Percentiles rank a stretch among this genome's conserved stretches.
Evolutionary conservation across 2,797 vertebrate species (phyloP).

Genomic region (Enoplosus armatus): DNA sequence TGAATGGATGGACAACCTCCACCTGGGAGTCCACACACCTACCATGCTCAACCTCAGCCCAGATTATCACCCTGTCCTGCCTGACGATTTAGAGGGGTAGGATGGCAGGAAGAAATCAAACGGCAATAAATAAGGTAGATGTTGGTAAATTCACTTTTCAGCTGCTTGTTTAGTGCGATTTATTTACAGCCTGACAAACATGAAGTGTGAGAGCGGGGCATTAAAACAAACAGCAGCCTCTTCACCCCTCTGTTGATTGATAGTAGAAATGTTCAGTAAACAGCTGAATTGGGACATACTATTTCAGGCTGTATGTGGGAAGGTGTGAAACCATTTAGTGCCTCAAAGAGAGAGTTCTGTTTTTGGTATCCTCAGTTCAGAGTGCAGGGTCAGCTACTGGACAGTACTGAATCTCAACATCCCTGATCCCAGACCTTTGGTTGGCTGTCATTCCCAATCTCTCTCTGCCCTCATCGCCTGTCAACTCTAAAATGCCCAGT

Average conservation of each 20-base stretch:
- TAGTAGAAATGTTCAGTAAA: background rate
- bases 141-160: constrained; percentile 5
- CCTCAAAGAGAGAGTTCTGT: background rate
- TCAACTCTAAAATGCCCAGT: background rate
- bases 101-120: background rate
- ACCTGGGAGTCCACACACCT: constrained; percentile 35
- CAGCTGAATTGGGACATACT: background rate
- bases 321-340: background rate
- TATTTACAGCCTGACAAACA: background rate
- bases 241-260: background rate
- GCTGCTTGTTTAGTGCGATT: background rate
- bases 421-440: background rate
- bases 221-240: constrained; percentile 15
- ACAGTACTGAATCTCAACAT: background rate
- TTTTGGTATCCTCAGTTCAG: constrained; percentile 12
- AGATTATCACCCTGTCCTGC: background rate
- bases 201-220: background rate
- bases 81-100: background rate
- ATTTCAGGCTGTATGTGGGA: fast-evolving
- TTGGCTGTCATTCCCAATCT: background rate
- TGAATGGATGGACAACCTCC: constrained; percentile 51
- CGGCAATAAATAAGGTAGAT: background rate
- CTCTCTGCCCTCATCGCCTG: background rate
- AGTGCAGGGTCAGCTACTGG: background rate
- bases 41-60: background rate